Percentiles rank a stretch among this genome's conserved stretches.
Conservation (phyloP, 2,888 invertebrate species). For the Pollenia labialis region DNA sequence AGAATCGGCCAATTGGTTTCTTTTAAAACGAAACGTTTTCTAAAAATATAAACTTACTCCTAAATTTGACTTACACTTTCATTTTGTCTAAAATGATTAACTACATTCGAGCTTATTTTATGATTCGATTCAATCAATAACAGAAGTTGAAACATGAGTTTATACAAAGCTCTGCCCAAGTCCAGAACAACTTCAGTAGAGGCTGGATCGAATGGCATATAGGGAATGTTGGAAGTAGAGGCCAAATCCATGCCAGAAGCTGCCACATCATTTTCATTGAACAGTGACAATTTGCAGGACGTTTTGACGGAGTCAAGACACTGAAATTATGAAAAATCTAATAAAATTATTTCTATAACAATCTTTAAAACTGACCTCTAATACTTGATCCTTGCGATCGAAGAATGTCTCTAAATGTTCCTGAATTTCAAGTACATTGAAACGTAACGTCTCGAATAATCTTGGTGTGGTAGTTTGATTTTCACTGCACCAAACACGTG, state of each 20-base stretch:
- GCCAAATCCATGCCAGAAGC: constrained; percentile 84
- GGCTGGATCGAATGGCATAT: constrained; percentile 85
- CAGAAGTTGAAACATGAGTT: constrained; percentile 95
- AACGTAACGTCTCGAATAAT: constrained; percentile 92
- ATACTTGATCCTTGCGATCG: constrained; percentile 94
- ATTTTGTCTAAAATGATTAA: constrained; percentile 86
- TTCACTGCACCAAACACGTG: constrained; percentile 94
- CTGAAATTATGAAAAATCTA: constrained; percentile 83
- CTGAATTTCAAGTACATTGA: constrained; percentile 95
- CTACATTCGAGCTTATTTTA: constrained; percentile 90
- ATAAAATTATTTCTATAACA: constrained; percentile 9
- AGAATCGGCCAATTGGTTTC: too few species aligned
- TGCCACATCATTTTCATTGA: constrained; percentile 86
- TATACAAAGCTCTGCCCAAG: constrained; percentile 94
- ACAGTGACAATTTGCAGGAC: constrained; percentile 90
- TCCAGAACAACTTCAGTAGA: constrained; percentile 91
- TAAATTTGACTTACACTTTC: constrained; percentile 85
- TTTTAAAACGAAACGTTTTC: not conserved
- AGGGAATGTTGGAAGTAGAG: constrained; percentile 78
- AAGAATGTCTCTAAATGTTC: constrained; percentile 98
- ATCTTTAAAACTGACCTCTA: constrained; percentile 86
- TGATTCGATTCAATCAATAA: constrained; percentile 94
- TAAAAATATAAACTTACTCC: not conserved
- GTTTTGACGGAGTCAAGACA: constrained; percentile 93
- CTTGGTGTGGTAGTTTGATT: constrained; percentile 89